Evolutionary conservation across 2,888 invertebrate species (phyloP).

Genomic region (Cephonodes hylas): DNA sequence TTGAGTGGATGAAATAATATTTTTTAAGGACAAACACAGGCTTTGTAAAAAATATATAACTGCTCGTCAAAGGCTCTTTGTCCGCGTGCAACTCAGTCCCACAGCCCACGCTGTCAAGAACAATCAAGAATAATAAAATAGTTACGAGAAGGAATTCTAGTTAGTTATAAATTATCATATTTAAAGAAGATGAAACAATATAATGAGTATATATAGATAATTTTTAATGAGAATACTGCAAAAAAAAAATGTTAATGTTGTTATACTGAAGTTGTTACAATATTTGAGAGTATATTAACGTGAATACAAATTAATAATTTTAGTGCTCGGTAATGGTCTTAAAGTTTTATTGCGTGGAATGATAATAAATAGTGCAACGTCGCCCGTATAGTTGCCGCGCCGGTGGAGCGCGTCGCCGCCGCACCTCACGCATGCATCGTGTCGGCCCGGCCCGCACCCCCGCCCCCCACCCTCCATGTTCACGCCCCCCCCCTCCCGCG

Average conservation of each 20-base stretch:
- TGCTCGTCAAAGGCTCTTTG: too few relatives aligned
- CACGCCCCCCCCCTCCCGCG: slow-evolving; percentile 16
- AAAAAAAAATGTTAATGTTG: slow-evolving; percentile 80
- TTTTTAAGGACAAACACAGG: too few relatives aligned
- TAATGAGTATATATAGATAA: slow-evolving; percentile 71
- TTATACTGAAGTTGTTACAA: slow-evolving; percentile 81
- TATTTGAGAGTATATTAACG: slow-evolving; percentile 81
- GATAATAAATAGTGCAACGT: slow-evolving; percentile 65
- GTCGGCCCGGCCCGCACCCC: slow-evolving; percentile 11
- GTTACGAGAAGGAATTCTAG: slow-evolving; percentile 64
- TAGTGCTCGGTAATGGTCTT: slow-evolving; percentile 64
- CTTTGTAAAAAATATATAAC: too few relatives aligned
- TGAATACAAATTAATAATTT: slow-evolving; percentile 66
- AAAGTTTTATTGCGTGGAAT: slow-evolving; percentile 59
- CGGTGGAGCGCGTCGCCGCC: slow-evolving; percentile 14
- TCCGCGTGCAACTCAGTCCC: background rate
- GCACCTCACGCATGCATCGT: too few relatives aligned
- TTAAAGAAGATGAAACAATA: slow-evolving; percentile 46
- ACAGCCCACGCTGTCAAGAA: slow-evolving; percentile 20
- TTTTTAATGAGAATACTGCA: slow-evolving; percentile 61
- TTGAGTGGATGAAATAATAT: too few relatives aligned
- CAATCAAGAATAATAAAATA: slow-evolving; percentile 29
- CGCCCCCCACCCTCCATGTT: too few relatives aligned
- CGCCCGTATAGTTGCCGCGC: slow-evolving; percentile 32
- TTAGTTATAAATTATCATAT: slow-evolving; percentile 67